phyloP scores from a whole-genome alignment of 2,888 invertebrate genomes.

The Eupithecia tripunctaria region DNA sequence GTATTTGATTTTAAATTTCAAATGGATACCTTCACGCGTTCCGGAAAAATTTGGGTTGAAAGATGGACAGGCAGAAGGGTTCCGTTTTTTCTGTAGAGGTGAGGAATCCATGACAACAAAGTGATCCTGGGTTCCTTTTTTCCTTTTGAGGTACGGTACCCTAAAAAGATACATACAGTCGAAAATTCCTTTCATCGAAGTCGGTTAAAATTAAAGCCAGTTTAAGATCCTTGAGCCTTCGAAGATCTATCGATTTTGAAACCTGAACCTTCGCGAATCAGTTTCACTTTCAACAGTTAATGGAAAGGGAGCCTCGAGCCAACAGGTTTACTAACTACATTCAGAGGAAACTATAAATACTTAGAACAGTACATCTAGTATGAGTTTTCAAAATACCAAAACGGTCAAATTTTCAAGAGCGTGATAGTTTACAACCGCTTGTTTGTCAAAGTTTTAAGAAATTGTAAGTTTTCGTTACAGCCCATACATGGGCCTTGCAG shows the following conservation, averaged over 20 bases:
- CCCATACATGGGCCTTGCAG: too few relatives aligned
- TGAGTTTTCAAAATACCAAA: neutral
- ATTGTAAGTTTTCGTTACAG: too few relatives aligned
- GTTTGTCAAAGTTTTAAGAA: too few relatives aligned
- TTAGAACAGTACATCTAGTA: neutral
- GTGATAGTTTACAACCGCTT: neutral
- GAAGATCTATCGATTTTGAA: neutral
- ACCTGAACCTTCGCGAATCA: neutral
- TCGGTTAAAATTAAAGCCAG: neutral
- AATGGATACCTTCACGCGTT: too few relatives aligned
- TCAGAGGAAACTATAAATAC: slow-evolving; percentile 50
- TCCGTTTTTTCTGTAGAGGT: too few relatives aligned
- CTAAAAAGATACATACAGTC: neutral
- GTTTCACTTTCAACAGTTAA: slow-evolving; percentile 28
- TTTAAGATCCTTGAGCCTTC: neutral
- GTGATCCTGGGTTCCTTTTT: too few relatives aligned
- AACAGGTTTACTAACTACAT: slow-evolving; percentile 41
- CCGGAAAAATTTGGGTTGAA: too few relatives aligned
- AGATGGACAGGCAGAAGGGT: too few relatives aligned
- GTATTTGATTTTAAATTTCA: too few relatives aligned
- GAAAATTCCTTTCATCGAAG: neutral
- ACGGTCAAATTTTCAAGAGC: neutral
- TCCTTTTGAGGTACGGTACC: too few relatives aligned
- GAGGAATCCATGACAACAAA: too few relatives aligned
- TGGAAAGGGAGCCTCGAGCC: slow-evolving; percentile 24